These are phyloP conservation scores for Sphaerophoria taeniata DNA, from an alignment of 2,888 invertebrate genomes.

Conservation along the genomic window DNA sequence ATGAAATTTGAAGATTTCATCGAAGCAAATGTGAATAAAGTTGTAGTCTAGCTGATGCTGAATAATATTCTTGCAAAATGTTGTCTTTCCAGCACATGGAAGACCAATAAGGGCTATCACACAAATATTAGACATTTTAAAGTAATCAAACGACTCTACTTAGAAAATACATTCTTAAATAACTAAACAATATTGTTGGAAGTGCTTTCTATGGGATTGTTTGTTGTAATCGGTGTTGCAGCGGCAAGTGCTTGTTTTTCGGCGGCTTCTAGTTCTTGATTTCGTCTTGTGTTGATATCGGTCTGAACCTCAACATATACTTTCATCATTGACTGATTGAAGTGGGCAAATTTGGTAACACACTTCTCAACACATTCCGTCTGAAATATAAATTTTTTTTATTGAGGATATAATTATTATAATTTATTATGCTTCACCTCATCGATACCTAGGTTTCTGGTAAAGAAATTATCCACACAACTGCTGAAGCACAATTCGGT, in stretches of 20 bases:
- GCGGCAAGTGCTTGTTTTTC: conserved; percentile 75
- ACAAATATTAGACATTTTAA: conserved; percentile 78
- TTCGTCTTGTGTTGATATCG: conserved; percentile 80
- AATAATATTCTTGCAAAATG: conserved; percentile 77
- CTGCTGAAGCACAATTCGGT: conserved; percentile 81
- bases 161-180: conserved; percentile 44
- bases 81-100: conserved; percentile 80
- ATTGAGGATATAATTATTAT: conserved; percentile 6
- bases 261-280: conserved; percentile 79
- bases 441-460: conserved; percentile 77
- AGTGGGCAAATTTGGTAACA: conserved; percentile 81
- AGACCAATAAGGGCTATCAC: conserved; percentile 79
- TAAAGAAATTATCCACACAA: conserved; percentile 81
- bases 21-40: conserved; percentile 79
- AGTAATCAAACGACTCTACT: not conserved
- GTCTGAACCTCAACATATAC: conserved; percentile 82
- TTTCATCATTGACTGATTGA: conserved; percentile 82
- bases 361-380: conserved; percentile 80
- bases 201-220: conserved; percentile 8
- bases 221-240: conserved; percentile 42
- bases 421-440: conserved; percentile 76
- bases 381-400: conserved; percentile 74
- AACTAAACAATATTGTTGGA: conserved; percentile 25
- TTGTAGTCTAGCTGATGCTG: conserved; percentile 70
- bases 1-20: conserved; percentile 75